Evolutionary conservation across 2,888 invertebrate genomes (phyloP), one percentile per base, ranked within the genome.

Genomic region (Noctua fimbriata): DNA sequence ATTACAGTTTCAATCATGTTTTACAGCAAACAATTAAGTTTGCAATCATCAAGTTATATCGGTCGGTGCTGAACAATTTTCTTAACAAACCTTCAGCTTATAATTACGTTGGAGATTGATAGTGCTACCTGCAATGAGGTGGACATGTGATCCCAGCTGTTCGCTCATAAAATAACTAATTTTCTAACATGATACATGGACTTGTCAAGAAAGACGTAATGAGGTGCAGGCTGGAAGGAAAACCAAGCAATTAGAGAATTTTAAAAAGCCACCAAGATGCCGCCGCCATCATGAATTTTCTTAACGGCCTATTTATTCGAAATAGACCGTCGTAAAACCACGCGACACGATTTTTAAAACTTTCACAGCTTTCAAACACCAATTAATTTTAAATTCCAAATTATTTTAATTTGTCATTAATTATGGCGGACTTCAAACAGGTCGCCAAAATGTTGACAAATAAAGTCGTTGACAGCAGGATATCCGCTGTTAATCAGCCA

Each of bases 71-170:
- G 82, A 83, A 82, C 79, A 81, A 86, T 85, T 80, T 87, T 81
- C 81, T 84, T 82, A 85, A 76, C 80, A 73, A 81, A 85, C 85
- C 82, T 87, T 86, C 88, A 83, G 78, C 55, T 84, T 82, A 80
- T 92, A 91, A 92, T 91, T 91, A 90, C 79, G 28, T 73, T 41
- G 65, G 72, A 90, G 91, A 91, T 90, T 90, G 90, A 92, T 92
- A 88, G 85, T 66, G 71, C 75, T 76, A 79, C 84, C 78, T 49
- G 69, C 72, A 75, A 71, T 71, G 28, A 75, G 76, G 82, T 73
- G 72, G 81, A 73, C 65, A 69, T 73, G 76, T 71, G 73, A 66
- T 72, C 69, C n/a, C 69, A 74, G 82, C 66, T 69, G 74, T n/a
- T 67, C 21, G 7, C 69, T 75, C 58, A 69, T 76, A 60, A 76